Conservation (phyloP, 2,797 vertebrate genomes). For the Galagoides demidoff region DNA sequence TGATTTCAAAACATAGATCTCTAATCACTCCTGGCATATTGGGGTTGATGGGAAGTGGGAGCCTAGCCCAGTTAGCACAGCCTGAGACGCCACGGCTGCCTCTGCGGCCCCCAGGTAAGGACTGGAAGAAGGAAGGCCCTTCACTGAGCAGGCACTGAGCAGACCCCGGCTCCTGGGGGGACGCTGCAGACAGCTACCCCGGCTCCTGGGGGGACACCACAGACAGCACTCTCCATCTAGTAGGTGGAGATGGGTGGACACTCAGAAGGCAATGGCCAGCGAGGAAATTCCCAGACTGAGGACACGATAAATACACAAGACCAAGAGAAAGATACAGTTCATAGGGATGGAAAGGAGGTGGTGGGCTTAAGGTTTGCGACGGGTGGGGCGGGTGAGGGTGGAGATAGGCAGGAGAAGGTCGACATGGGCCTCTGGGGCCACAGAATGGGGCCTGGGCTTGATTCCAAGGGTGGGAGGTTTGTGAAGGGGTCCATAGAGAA, state of each 20-base stretch:
- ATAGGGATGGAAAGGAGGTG: not conserved
- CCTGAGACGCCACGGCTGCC: not conserved
- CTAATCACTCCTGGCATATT: not conserved
- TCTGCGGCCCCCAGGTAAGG: not conserved
- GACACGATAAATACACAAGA: accelerated
- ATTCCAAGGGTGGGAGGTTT: not conserved
- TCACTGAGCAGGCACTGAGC: not conserved
- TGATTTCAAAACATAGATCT: not conserved
- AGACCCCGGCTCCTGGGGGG: not conserved
- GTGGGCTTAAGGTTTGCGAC: not conserved
- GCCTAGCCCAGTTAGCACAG: not conserved
- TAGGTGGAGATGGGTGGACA: accelerated
- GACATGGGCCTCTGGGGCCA: not conserved
- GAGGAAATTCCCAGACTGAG: not conserved
- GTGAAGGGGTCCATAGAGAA: not conserved
- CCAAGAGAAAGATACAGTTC: not conserved
- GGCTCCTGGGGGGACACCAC: accelerated
- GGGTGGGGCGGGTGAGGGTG: not conserved
- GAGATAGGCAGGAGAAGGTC: not conserved
- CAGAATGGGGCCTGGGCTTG: not conserved
- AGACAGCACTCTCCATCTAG: accelerated
- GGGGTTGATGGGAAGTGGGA: not conserved
- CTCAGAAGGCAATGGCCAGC: not conserved
- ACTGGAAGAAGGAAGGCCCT: not conserved
- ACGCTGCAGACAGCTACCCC: no score